Percentiles rank a stretch among this genome's conserved stretches.
Evolutionary conservation across 1,140 invertebrate species (phyloP).

Genomic region (Theocolax elegans): DNA sequence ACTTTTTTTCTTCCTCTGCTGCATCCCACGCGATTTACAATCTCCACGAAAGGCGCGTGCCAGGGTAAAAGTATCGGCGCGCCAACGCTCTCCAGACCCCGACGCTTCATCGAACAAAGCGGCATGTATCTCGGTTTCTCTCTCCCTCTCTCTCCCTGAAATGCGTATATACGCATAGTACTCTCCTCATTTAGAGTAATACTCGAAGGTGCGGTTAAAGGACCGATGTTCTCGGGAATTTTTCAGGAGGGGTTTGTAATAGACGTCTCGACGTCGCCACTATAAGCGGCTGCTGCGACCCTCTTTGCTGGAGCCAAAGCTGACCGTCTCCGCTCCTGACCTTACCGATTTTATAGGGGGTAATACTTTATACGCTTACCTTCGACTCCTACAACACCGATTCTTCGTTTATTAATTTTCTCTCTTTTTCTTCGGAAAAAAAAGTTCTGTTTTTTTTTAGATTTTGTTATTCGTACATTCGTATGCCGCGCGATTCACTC

Average conservation of each 20-base stretch:
- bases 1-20: background rate
- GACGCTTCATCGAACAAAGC: conserved; percentile 6
- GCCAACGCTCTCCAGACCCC: background rate
- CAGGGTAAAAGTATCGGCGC: background rate
- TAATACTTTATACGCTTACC: too few relatives aligned
- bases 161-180: too few relatives aligned
- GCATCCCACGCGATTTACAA: conserved; percentile 10
- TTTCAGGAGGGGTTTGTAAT: background rate
- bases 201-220: background rate
- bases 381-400: too few relatives aligned
- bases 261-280: conserved; percentile 25
- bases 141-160: too few relatives aligned
- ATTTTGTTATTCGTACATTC: too few relatives aligned
- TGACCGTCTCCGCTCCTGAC: background rate
- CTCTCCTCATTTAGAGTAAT: conserved; percentile 1
- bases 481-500: too few relatives aligned
- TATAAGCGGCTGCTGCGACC: background rate
- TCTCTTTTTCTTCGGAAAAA: too few relatives aligned
- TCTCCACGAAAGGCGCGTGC: background rate
- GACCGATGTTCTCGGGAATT: background rate
- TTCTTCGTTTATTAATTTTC: too few relatives aligned
- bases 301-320: background rate
- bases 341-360: background rate
- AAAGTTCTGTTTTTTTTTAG: too few relatives aligned
- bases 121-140: too few relatives aligned